Percentiles rank a stretch among this genome's conserved stretches.
phyloP scores from a whole-genome alignment of 2,888 invertebrate genomes.

The Camptogramma bilineatum region DNA sequence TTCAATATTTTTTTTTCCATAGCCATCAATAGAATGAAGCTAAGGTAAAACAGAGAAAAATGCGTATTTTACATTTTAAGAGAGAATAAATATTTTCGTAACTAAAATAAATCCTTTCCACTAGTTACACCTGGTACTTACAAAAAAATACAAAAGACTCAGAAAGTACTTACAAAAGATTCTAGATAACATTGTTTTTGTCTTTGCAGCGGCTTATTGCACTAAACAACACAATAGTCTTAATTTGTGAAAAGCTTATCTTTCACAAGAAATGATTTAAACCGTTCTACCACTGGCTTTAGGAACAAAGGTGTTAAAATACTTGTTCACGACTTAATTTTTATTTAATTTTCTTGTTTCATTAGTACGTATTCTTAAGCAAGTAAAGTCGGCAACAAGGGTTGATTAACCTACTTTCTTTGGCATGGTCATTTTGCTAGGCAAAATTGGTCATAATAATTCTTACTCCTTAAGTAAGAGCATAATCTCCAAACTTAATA shows the following conservation, averaged over 20 bases:
- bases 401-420: background rate
- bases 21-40: no score
- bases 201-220: constrained; percentile 17
- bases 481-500: no score
- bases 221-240: constrained; percentile 9
- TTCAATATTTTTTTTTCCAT: no score
- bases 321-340: background rate
- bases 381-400: background rate
- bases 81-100: no score
- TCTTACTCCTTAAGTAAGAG: no score
- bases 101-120: constrained; percentile 1
- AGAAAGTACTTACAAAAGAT: constrained; percentile 13
- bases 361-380: background rate
- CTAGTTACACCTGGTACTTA: constrained; percentile 8
- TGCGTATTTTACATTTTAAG: no score
- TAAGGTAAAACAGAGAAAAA: no score
- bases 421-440: no score
- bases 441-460: no score
- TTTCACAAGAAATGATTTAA: background rate
- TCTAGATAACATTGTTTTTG: constrained; percentile 18
- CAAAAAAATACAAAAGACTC: no score
- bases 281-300: background rate
- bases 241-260: constrained; percentile 18
- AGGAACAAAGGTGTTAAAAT: constrained; percentile 14
- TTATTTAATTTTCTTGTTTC: background rate